Evolutionary conservation across 2,113 vertebrate species (phyloP).

Genomic region (Phyllostomus discolor): DNA sequence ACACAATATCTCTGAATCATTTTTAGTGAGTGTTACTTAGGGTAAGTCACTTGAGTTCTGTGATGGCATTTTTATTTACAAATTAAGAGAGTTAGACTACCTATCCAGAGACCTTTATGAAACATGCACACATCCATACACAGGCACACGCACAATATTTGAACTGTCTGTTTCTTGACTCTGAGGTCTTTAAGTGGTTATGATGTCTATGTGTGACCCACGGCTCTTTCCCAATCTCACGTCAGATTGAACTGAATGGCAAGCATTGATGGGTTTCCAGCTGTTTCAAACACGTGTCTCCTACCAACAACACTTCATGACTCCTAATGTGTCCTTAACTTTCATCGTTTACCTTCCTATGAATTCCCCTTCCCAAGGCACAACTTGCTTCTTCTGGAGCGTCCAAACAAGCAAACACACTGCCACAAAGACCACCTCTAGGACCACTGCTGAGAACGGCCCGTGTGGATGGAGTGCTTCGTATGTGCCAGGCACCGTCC

Average conservation of each 20-base stretch:
- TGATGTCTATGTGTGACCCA: no score
- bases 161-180: background rate
- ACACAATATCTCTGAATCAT: background rate
- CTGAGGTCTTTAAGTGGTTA: background rate
- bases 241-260: background rate
- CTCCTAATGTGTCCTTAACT: background rate
- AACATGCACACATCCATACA: background rate
- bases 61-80: background rate
- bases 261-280: background rate
- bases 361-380: background rate
- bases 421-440: background rate
- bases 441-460: fast-evolving
- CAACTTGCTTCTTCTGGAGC: background rate
- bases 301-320: background rate
- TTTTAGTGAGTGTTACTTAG: background rate
- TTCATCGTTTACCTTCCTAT: background rate
- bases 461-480: fast-evolving
- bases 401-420: background rate
- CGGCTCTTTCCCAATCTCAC: background rate
- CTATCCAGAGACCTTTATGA: background rate
- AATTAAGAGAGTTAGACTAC: background rate
- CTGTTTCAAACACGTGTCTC: background rate
- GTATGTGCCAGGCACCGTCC: background rate
- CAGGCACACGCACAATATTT: fast-evolving
- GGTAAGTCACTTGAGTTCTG: background rate